A percentile compares a stretch with the other conserved stretches of the same genome.
Conservation (phyloP, 2,113 vertebrate genomes). For the Herpailurus yagouaroundi region DNA sequence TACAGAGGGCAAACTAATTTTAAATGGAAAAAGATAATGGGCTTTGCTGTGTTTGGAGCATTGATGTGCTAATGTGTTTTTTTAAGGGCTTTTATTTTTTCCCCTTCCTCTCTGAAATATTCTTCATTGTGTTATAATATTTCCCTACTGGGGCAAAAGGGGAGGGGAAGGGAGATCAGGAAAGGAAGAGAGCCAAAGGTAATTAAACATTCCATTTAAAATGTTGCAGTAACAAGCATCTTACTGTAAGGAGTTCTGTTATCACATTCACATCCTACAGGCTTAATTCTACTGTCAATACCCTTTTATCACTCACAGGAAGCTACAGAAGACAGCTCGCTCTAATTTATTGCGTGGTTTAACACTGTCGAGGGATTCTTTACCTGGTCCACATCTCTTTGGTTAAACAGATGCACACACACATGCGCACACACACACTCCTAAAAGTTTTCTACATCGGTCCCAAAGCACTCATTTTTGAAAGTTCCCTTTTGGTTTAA, state of each 20-base stretch:
- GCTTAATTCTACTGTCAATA: neutral
- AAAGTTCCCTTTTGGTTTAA: conserved; percentile 83
- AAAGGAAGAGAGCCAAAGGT: conserved; percentile 45
- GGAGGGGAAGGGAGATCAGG: neutral
- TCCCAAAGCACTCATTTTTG: conserved; percentile 48
- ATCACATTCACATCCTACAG: conserved; percentile 29
- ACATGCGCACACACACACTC: conserved; percentile 1
- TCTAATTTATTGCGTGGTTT: conserved; percentile 38
- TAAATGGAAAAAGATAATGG: conserved; percentile 77
- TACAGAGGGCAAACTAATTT: conserved; percentile 72
- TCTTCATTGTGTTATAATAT: conserved; percentile 73
- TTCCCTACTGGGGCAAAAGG: neutral
- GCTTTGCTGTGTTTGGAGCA: conserved; percentile 68
- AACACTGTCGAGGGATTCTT: conserved; percentile 62
- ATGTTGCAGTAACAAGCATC: conserved; percentile 64
- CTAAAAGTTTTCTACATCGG: conserved; percentile 78
- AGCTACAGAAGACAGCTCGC: conserved; percentile 39
- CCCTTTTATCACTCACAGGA: conserved; percentile 45
- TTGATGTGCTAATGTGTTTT: conserved; percentile 36
- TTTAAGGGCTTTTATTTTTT: neutral
- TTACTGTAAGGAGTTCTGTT: conserved; percentile 48
- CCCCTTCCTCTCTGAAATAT: conserved; percentile 49
- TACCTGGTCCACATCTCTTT: conserved; percentile 51
- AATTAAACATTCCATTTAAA: conserved; percentile 78
- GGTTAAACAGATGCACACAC: conserved; percentile 7